Evolutionary conservation across 2,888 invertebrate species (phyloP).

Genomic region (Leptarthrus brevirostris): DNA sequence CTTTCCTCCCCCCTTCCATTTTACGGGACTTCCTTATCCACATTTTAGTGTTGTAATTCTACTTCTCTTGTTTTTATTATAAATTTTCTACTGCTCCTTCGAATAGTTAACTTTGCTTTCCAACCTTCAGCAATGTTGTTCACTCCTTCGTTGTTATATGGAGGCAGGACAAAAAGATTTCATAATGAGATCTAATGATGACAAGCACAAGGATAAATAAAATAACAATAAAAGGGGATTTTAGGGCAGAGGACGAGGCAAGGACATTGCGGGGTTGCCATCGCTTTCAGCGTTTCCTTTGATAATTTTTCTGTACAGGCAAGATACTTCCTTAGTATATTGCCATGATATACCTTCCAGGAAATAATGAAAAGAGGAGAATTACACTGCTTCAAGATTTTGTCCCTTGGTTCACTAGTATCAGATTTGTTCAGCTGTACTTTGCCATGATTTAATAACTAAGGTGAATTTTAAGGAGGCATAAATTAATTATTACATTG

Average conservation of each 20-base stretch:
- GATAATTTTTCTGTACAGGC: constrained; percentile 8
- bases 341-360: constrained; percentile 25
- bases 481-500: constrained; percentile 33
- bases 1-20: constrained; percentile 28
- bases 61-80: constrained; percentile 43
- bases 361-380: constrained; percentile 11
- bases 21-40: constrained; percentile 26
- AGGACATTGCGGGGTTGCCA: constrained; percentile 30
- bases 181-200: constrained; percentile 55
- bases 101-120: constrained; percentile 36
- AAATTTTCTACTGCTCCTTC: constrained; percentile 42
- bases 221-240: constrained; percentile 44
- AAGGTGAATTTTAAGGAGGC: constrained; percentile 2
- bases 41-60: constrained; percentile 33
- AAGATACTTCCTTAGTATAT: constrained; percentile 1
- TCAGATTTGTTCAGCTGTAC: constrained; percentile 21
- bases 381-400: constrained; percentile 15
- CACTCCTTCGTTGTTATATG: constrained; percentile 34
- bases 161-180: constrained; percentile 52
- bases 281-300: constrained; percentile 12
- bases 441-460: constrained; percentile 39
- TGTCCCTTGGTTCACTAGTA: background rate
- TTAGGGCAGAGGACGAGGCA: constrained; percentile 16
- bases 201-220: constrained; percentile 51
- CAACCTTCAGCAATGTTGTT: constrained; percentile 15